These are phyloP conservation scores for Noctua janthina DNA, from an alignment of 2,888 invertebrate genomes.

Conservation along the genomic window DNA sequence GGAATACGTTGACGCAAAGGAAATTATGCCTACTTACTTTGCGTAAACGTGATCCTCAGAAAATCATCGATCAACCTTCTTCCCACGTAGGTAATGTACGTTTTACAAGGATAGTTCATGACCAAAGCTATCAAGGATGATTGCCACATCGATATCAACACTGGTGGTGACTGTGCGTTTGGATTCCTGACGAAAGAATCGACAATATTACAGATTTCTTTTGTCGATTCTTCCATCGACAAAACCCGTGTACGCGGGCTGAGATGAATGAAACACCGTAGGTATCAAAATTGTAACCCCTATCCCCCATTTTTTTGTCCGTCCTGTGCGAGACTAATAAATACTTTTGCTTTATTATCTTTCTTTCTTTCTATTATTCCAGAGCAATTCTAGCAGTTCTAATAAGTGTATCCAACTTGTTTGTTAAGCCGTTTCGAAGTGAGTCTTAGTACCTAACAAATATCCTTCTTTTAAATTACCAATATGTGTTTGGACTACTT, in stretches of 20 bases:
- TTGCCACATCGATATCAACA: neutral
- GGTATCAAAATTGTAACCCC: neutral
- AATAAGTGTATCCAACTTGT: neutral
- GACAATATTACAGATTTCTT: too few relatives aligned
- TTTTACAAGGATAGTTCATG: neutral
- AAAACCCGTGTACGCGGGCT: too few relatives aligned
- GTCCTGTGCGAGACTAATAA: too few relatives aligned
- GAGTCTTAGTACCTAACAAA: neutral
- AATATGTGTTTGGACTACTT: neutral
- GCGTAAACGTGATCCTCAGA: neutral
- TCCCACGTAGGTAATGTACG: neutral
- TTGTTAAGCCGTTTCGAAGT: neutral
- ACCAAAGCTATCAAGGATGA: neutral
- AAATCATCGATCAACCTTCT: neutral
- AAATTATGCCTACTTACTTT: neutral
- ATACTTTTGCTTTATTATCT: too few relatives aligned
- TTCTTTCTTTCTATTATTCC: neutral
- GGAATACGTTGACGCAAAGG: neutral
- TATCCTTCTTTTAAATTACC: neutral
- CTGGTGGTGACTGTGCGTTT: neutral
- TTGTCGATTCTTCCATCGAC: too few relatives aligned
- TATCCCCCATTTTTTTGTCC: too few relatives aligned
- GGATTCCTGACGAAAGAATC: neutral
- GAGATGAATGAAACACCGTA: neutral
- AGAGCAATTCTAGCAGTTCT: neutral